Conservation (phyloP, 2,888 invertebrate genomes). For the Watsonalla binaria region DNA sequence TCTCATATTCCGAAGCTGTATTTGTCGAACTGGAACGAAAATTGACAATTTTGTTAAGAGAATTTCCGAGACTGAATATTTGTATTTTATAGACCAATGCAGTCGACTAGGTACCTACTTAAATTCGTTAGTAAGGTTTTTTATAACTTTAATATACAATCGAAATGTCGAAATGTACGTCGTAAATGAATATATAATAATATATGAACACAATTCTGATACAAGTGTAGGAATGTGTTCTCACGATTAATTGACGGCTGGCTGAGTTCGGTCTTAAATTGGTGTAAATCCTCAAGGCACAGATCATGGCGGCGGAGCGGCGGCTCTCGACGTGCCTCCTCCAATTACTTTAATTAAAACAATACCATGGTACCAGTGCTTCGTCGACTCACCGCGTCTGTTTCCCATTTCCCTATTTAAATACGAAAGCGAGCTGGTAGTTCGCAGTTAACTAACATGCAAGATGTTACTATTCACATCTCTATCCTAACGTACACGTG, state of each 20-base stretch:
- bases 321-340: conserved; percentile 73
- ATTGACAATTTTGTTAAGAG: not conserved
- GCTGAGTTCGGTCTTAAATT: conserved; percentile 69
- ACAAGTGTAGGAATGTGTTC: conserved; percentile 37
- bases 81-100: too few species aligned
- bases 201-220: not conserved
- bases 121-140: too few species aligned
- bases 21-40: conserved; percentile 41
- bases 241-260: conserved; percentile 67
- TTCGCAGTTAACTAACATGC: conserved; percentile 67
- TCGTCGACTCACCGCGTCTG: conserved; percentile 74
- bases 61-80: too few species aligned
- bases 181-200: not conserved
- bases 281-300: conserved; percentile 77
- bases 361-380: conserved; percentile 73
- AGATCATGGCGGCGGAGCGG: conserved; percentile 71
- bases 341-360: conserved; percentile 80
- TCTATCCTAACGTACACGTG: conserved; percentile 40
- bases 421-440: conserved; percentile 75
- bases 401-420: conserved; percentile 78
- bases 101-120: too few species aligned
- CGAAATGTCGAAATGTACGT: not conserved
- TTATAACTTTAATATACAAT: too few species aligned
- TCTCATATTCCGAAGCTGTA: conserved; percentile 60
- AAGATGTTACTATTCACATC: conserved; percentile 65